Percentiles rank a stretch among this genome's conserved stretches.
phyloP scores from a whole-genome alignment of 2,113 vertebrate genomes.

The Tetrax tetrax region DNA sequence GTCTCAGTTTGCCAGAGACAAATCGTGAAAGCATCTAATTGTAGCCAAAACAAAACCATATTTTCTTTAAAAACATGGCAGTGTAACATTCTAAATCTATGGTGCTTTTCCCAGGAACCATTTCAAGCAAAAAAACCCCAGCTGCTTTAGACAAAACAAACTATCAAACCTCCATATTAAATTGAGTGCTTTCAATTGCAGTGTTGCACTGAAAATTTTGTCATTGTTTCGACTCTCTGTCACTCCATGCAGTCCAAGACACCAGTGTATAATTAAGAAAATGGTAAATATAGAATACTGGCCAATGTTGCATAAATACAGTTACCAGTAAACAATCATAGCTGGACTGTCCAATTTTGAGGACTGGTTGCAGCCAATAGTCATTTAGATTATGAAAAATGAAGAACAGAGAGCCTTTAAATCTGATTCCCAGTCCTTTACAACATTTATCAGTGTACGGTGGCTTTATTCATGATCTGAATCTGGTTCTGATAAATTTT shows the following conservation, averaged over 20 bases:
- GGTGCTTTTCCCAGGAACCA: constrained; percentile 26
- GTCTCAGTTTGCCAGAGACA: constrained; percentile 37
- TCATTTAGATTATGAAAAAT: background rate
- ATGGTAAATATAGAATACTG: background rate
- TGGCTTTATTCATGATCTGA: background rate
- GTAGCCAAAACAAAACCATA: constrained; percentile 65
- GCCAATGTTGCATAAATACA: background rate
- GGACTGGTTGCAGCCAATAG: background rate
- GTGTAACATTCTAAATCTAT: constrained; percentile 1
- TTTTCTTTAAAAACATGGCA: constrained; percentile 52
- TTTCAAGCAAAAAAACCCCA: background rate
- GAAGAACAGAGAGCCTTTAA: background rate
- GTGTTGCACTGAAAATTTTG: background rate
- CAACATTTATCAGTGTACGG: background rate
- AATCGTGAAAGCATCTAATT: constrained; percentile 63
- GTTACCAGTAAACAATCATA: background rate
- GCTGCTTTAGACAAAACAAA: constrained; percentile 30
- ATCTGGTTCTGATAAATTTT: constrained; percentile 19
- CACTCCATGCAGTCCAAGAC: background rate
- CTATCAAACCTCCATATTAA: background rate
- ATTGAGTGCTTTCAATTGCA: background rate
- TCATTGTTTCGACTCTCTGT: background rate
- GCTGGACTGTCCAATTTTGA: constrained; percentile 7
- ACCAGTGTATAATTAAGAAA: background rate
- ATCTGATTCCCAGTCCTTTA: background rate